Conservation (phyloP, 2,888 invertebrate genomes). For the Diloba caeruleocephala region DNA sequence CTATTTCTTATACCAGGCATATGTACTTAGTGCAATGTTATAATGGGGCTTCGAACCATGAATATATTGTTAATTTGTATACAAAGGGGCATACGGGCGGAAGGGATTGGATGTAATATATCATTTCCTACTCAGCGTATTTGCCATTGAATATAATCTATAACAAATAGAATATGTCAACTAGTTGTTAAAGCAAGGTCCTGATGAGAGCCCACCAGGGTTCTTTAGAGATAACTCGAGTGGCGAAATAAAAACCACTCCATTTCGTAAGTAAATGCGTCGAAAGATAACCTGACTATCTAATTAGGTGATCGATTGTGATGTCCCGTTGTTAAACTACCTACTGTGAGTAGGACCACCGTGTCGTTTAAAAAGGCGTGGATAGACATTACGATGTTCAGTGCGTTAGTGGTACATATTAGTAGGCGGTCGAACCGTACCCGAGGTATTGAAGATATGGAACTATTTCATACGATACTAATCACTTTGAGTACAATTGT, state of each 20-base stretch:
- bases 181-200: slow-evolving; percentile 30
- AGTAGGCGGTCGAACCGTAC: slow-evolving; percentile 24
- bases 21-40: too few species aligned
- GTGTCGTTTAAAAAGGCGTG: slow-evolving; percentile 57
- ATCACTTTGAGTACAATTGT: slow-evolving; percentile 38
- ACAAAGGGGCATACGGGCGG: too few species aligned
- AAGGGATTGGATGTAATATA: too few species aligned
- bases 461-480: slow-evolving; percentile 25
- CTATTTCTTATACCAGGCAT: too few species aligned
- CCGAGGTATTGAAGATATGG: slow-evolving; percentile 19
- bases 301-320: slow-evolving; percentile 78
- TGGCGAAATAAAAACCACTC: slow-evolving; percentile 65
- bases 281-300: slow-evolving; percentile 71
- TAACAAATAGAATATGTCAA: slow-evolving; percentile 3
- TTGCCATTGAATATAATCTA: slow-evolving; percentile 31
- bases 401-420: slow-evolving; percentile 50
- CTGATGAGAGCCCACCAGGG: slow-evolving; percentile 65
- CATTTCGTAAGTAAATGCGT: slow-evolving; percentile 65
- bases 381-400: slow-evolving; percentile 44
- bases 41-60: too few species aligned
- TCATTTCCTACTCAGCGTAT: too few species aligned
- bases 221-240: slow-evolving; percentile 67
- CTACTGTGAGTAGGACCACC: slow-evolving; percentile 30
- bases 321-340: slow-evolving; percentile 62
- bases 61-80: too few species aligned